A percentile compares a stretch with the other conserved stretches of the same genome.
Evolutionary conservation across 2,888 invertebrate species (phyloP).

Genomic region (Drosophila austrosaltans): DNA sequence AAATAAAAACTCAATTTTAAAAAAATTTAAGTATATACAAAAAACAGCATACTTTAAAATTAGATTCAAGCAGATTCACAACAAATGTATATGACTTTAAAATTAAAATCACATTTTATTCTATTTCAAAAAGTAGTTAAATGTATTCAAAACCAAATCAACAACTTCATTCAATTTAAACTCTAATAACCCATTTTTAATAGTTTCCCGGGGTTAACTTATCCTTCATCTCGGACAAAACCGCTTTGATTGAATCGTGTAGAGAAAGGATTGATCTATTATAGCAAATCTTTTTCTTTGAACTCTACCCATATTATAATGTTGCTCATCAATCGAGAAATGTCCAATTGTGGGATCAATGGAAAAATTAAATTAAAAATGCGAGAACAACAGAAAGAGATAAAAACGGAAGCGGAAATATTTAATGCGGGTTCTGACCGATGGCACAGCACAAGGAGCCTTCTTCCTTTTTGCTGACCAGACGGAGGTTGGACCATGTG

Average conservation of each 20-base stretch:
- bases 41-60: no score
- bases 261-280: not conserved
- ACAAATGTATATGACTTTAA: not conserved
- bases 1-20: no score
- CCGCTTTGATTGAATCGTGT: not conserved
- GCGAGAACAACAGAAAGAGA: slow-evolving; percentile 38
- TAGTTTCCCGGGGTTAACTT: not conserved
- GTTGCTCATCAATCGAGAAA: not conserved
- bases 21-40: no score
- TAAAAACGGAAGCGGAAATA: slow-evolving; percentile 57
- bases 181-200: no score
- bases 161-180: not conserved
- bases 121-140: not conserved
- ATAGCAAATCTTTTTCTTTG: not conserved
- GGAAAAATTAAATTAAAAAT: slow-evolving; percentile 44
- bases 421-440: slow-evolving; percentile 57
- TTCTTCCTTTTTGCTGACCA: slow-evolving; percentile 26
- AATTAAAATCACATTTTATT: not conserved
- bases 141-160: not conserved
- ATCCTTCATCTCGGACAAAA: not conserved
- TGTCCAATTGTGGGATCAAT: slow-evolving; percentile 1
- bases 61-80: not conserved
- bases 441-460: slow-evolving; percentile 28
- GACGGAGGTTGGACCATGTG: slow-evolving; percentile 31
- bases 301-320: not conserved